These are phyloP conservation scores for Oryzias javanicus DNA, from an alignment of 2,113 vertebrate genomes.

Conservation along the genomic window DNA sequence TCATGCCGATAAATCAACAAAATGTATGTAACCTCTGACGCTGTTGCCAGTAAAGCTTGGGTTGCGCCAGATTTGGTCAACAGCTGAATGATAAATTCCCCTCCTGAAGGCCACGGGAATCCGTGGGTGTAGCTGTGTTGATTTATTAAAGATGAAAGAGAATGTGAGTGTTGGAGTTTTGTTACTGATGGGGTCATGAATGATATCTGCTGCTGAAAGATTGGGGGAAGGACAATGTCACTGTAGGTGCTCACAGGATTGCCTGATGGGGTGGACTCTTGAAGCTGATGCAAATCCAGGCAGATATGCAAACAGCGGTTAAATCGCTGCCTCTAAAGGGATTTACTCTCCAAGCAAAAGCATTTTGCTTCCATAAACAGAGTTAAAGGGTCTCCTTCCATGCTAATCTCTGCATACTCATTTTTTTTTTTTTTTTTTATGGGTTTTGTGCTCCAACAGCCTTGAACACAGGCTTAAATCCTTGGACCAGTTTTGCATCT, in stretches of 20 bases:
- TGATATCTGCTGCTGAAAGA: conserved; percentile 52
- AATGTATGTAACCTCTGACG: conserved; percentile 51
- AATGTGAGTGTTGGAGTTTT: conserved; percentile 55
- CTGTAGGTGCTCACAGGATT: conserved; percentile 32
- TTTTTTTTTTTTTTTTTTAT: conserved; percentile 35
- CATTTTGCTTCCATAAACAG: conserved; percentile 34
- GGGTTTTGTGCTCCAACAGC: conserved; percentile 18
- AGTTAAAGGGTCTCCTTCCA: conserved; percentile 35
- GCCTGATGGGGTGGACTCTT: conserved; percentile 42
- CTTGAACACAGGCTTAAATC: conserved; percentile 16
- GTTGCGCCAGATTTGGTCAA: conserved; percentile 62
- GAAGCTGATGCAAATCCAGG: conserved; percentile 41
- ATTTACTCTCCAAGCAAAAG: conserved; percentile 36
- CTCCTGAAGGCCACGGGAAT: conserved; percentile 59
- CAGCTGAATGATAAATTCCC: conserved; percentile 63
- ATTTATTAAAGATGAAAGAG: conserved; percentile 66
- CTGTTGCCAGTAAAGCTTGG: conserved; percentile 40
- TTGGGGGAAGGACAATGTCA: conserved; percentile 53
- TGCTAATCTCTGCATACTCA: conserved; percentile 36
- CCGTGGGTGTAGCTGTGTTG: conserved; percentile 48
- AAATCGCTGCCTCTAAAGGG: conserved; percentile 13
- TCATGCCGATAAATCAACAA: conserved; percentile 68
- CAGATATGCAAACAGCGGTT: conserved; percentile 13
- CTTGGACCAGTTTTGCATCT: conserved; percentile 12
- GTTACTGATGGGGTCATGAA: conserved; percentile 55